Conservation (phyloP, 2,888 invertebrate genomes). For the Dioctria linearis region DNA sequence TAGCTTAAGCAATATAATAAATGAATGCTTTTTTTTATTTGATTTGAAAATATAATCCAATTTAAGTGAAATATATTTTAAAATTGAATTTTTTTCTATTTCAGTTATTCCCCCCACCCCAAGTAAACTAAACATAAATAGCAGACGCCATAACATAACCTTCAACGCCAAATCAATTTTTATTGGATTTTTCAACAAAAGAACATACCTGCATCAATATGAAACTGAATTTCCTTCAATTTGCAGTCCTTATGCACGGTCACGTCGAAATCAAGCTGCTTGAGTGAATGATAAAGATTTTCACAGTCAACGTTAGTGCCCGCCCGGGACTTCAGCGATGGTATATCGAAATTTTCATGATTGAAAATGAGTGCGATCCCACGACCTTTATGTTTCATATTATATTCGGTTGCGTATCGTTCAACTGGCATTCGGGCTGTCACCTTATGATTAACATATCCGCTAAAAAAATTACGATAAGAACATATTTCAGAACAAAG, state of each 20-base stretch:
- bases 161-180: conserved; percentile 4
- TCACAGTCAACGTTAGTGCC: conserved; percentile 92
- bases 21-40: too few species aligned
- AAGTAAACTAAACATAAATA: too few species aligned
- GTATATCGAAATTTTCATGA: conserved; percentile 86
- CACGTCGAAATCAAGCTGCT: conserved; percentile 81
- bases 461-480: conserved; percentile 55
- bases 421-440: conserved; percentile 77
- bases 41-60: too few species aligned
- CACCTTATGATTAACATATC: conserved; percentile 68
- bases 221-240: conserved; percentile 77
- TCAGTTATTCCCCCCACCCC: too few species aligned
- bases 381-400: conserved; percentile 87
- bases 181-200: not conserved
- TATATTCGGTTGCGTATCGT: conserved; percentile 83
- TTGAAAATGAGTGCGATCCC: conserved; percentile 93
- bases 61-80: too few species aligned
- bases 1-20: too few species aligned
- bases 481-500: not conserved
- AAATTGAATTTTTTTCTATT: too few species aligned
- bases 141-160: conserved; percentile 33
- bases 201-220: conserved; percentile 73
- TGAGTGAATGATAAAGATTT: conserved; percentile 78
- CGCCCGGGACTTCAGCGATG: conserved; percentile 79
- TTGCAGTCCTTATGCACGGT: conserved; percentile 80